Evolutionary conservation across 2,888 invertebrate species (phyloP).

Genomic region (Argynnis bischoffii): DNA sequence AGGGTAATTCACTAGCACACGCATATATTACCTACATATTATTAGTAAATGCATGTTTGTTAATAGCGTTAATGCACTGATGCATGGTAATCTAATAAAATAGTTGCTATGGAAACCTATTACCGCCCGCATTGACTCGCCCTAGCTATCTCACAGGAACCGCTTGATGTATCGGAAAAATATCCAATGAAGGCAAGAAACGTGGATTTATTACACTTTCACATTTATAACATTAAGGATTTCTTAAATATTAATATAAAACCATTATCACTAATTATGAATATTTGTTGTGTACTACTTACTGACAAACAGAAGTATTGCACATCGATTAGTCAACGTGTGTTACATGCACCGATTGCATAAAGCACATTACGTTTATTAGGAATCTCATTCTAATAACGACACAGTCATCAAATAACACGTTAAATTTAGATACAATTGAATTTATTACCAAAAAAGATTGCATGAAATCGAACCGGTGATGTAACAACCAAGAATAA

Average conservation of each 20-base stretch:
- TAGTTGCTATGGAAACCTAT: too few relatives aligned
- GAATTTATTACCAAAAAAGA: slow-evolving; percentile 15
- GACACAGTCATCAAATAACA: slow-evolving; percentile 30
- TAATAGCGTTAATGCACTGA: neutral
- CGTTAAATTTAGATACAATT: slow-evolving; percentile 23
- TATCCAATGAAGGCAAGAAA: too few relatives aligned
- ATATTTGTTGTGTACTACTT: slow-evolving; percentile 9
- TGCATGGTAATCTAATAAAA: neutral
- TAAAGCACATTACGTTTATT: slow-evolving; percentile 27
- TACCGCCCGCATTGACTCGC: too few relatives aligned
- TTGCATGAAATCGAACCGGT: slow-evolving; percentile 24
- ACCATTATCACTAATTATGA: neutral
- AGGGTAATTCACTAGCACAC: too few relatives aligned
- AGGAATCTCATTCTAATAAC: slow-evolving; percentile 24
- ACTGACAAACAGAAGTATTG: slow-evolving; percentile 15
- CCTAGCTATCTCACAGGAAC: too few relatives aligned
- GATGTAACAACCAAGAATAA: slow-evolving; percentile 19
- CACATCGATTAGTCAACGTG: slow-evolving; percentile 21
- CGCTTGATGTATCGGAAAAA: too few relatives aligned
- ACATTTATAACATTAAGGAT: too few relatives aligned
- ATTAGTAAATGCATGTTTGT: neutral
- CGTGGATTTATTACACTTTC: too few relatives aligned
- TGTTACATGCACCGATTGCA: slow-evolving; percentile 30
- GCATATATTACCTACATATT: neutral
- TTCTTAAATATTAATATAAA: neutral